These are phyloP conservation scores for Yponomeuta sedellus DNA, from an alignment of 2,888 invertebrate genomes.

Conservation along the genomic window DNA sequence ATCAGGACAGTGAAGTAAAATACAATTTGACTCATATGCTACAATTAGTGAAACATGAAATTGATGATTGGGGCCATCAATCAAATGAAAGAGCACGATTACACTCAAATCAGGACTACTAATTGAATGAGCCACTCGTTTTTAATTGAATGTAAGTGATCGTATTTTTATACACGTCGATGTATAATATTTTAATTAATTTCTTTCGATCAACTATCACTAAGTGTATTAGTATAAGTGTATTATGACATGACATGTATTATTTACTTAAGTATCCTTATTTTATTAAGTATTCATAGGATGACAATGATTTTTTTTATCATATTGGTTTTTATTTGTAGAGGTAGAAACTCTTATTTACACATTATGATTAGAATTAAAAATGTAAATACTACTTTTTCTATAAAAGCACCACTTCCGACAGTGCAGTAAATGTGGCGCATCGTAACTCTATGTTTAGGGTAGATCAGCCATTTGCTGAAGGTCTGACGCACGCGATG, in stretches of 20 bases:
- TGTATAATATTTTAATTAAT: background rate
- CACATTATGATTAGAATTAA: no score
- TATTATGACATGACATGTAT: no score
- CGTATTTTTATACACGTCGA: slow-evolving; percentile 30
- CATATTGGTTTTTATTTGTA: no score
- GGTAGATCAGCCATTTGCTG: slow-evolving; percentile 46
- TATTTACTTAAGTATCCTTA: background rate
- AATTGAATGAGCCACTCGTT: slow-evolving; percentile 67
- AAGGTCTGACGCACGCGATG: slow-evolving; percentile 62
- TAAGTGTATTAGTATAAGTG: background rate
- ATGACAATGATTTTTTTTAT: no score
- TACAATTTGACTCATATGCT: slow-evolving; percentile 38
- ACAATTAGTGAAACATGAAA: slow-evolving; percentile 56
- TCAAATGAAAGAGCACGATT: slow-evolving; percentile 68
- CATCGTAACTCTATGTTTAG: background rate
- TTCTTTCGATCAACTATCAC: background rate
- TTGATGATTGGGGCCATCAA: slow-evolving; percentile 61
- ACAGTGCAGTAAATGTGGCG: background rate
- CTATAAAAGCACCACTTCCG: background rate
- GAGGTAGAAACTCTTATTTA: no score
- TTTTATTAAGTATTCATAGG: background rate
- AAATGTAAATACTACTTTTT: no score
- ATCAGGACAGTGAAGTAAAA: slow-evolving; percentile 28
- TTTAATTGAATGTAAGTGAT: slow-evolving; percentile 60
- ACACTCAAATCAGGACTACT: slow-evolving; percentile 66